These are phyloP conservation scores for Platyrinchus mystaceus DNA, from an alignment of 2,797 vertebrate species.

Conservation along the genomic window DNA sequence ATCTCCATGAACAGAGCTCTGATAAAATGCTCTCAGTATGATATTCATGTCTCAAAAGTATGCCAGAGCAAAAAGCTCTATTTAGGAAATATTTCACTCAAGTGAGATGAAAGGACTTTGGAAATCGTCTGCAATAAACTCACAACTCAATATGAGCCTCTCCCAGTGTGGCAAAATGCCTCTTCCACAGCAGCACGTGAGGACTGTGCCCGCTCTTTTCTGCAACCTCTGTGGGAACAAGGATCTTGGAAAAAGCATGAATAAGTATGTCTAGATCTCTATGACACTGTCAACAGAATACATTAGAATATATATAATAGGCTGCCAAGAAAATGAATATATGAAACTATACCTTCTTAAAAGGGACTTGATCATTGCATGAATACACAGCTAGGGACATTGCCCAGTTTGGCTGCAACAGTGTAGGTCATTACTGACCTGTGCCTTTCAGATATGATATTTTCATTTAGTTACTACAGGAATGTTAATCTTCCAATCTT, in stretches of 20 bases:
- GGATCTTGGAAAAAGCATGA: not conserved
- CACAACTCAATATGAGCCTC: not conserved
- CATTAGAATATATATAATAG: not conserved
- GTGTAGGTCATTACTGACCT: not conserved
- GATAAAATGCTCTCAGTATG: not conserved
- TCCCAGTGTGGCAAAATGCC: not conserved
- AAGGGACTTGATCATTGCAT: not conserved
- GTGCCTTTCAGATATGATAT: not conserved
- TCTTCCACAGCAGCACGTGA: fast-evolving
- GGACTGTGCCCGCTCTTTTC: not conserved
- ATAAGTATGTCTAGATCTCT: not conserved
- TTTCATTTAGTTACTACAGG: not conserved
- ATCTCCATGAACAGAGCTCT: not conserved
- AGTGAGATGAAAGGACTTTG: not conserved
- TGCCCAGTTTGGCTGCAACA: not conserved
- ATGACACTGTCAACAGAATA: not conserved
- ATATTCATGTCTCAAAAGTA: not conserved
- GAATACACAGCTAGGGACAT: not conserved
- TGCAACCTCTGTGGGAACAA: not conserved
- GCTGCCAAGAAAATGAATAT: not conserved
- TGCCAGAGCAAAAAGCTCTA: not conserved
- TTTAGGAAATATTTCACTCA: not conserved
- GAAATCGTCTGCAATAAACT: not conserved
- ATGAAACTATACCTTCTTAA: not conserved
- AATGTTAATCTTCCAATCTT: not conserved